Evolutionary conservation across 2,113 vertebrate species (phyloP), one percentile per base, ranked within the genome.

Genomic region (Herpetotheres cachinnans): DNA sequence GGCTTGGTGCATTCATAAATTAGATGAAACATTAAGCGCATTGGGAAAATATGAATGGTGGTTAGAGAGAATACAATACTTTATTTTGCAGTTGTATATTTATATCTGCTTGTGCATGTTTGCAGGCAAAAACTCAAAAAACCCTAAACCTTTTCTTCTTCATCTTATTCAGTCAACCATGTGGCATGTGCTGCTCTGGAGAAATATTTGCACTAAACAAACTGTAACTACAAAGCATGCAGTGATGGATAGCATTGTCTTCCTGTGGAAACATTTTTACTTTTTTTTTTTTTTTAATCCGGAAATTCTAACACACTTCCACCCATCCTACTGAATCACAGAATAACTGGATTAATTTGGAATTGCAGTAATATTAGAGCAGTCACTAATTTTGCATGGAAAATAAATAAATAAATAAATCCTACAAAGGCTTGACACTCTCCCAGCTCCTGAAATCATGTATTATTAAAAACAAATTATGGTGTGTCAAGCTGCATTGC

Each of bases 391-490:
- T 95, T 86, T 89, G 8, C 18, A 36, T 11, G 4, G 15, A 82
- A 96, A 93, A 94, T 81, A 91, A 97, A 95, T 79, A 91, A 97
- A 95, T 79, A 94, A 95, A 94, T 78, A 89, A 94, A n/a, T 78
- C 24, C 15, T 62, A 71, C 61, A 77, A 86, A 86, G 14, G 5
- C 36, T 84, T 86, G 62, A 85, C 66, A 72, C 21, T 87, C n/a
- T 89, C 56, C 24, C 26, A 87, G 49, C 34, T 65, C 36, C 84
- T 91, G 72, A 96, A 93, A 95, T 92, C 89, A 86, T 71, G 16
- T 40, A 59, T 91, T 96, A 91, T 87, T 94, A 84, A 94, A 93
- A 96, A 55, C 18, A 91, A 95, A 84, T 69, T 72, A 85, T 54
- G 40, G 4, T 84, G 20, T 95, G 62, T 90, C 78, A 91, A 84